Percentiles rank a stretch among this genome's conserved stretches.
These are phyloP conservation scores for Parapsyche elsis DNA, from an alignment of 1,140 invertebrate species.

Conservation along the genomic window DNA sequence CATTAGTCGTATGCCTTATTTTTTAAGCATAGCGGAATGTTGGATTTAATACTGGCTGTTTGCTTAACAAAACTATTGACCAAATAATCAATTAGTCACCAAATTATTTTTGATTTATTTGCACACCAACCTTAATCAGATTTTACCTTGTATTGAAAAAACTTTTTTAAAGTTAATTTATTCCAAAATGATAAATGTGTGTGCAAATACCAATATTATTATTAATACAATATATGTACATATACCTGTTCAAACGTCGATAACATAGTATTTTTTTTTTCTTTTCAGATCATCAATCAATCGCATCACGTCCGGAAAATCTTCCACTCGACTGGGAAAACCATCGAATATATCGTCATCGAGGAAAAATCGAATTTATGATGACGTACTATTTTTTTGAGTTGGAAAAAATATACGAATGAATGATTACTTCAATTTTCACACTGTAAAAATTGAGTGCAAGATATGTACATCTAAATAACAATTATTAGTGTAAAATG, in stretches of 20 bases:
- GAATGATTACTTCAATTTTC: background rate
- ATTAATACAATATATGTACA: background rate
- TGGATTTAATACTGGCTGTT: no score
- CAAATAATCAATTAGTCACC: no score
- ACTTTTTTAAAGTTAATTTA: no score
- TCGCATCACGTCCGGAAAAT: constrained; percentile 14
- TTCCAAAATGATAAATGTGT: background rate
- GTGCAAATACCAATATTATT: background rate
- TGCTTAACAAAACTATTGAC: no score
- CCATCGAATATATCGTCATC: constrained; percentile 8
- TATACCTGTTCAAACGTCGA: background rate
- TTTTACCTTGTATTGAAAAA: no score
- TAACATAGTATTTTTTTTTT: background rate
- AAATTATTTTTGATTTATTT: no score
- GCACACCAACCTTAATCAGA: no score
- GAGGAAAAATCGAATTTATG: constrained; percentile 10
- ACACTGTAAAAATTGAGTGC: background rate
- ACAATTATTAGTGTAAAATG: no score
- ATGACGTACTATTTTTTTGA: background rate
- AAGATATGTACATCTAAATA: no score
- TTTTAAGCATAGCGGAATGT: no score
- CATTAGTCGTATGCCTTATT: no score
- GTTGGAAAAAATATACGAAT: background rate
- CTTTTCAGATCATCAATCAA: constrained; percentile 30
- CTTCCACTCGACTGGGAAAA: background rate